These are phyloP conservation scores for Caenorhabditis sp. DNA, from an alignment of 2,888 invertebrate species.

Conservation along the genomic window DNA sequence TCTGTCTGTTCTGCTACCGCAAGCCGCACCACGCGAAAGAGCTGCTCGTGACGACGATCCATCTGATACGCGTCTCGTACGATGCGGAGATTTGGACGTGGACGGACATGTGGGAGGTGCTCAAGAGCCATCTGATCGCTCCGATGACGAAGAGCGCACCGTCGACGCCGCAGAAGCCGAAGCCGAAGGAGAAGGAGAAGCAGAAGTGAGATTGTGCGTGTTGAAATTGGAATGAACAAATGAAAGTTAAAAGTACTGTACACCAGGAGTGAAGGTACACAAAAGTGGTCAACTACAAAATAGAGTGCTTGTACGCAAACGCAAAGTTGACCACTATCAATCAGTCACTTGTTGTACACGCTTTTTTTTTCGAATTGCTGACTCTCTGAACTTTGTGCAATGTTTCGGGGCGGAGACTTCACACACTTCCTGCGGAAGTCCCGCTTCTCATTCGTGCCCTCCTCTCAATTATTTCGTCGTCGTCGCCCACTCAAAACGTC, in stretches of 20 bases:
- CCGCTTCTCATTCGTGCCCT: no score
- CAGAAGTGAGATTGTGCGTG: neutral
- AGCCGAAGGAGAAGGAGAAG: neutral
- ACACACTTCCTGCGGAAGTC: no score
- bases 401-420: no score
- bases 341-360: no score
- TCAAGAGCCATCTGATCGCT: constrained; percentile 26
- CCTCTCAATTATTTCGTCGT: no score
- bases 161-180: neutral
- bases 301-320: no score
- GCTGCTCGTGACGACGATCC: constrained; percentile 31
- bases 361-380: no score
- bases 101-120: constrained; percentile 29
- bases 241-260: neutral
- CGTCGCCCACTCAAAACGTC: no score
- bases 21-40: constrained; percentile 43
- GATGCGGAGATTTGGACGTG: constrained; percentile 54
- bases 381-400: no score
- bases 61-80: constrained; percentile 43
- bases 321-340: no score
- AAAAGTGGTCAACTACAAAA: neutral
- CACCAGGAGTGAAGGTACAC: neutral
- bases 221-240: neutral
- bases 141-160: constrained; percentile 39
- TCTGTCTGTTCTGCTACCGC: constrained; percentile 36